phyloP scores from a whole-genome alignment of 1,140 invertebrate species.

The Trachymyrmex septentrionalis region DNA sequence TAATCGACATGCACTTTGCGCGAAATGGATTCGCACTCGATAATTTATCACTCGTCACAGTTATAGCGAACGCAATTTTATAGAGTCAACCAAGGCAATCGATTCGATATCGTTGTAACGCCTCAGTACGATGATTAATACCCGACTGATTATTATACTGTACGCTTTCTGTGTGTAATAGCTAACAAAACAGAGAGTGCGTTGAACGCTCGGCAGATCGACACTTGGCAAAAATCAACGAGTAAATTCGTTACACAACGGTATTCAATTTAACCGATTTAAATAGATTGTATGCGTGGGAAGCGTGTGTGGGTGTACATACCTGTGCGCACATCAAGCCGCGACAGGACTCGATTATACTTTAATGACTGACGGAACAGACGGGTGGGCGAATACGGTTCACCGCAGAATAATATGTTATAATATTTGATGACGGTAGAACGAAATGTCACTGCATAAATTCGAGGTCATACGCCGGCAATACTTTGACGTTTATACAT shows the following conservation, averaged over 20 bases:
- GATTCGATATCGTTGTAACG: constrained; percentile 11
- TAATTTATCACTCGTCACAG: constrained; percentile 54
- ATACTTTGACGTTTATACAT: constrained; percentile 24
- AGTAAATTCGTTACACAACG: constrained; percentile 20
- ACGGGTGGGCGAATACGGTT: constrained; percentile 35
- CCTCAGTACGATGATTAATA: constrained; percentile 36
- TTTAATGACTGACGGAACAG: constrained; percentile 56
- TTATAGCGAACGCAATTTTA: constrained; percentile 32
- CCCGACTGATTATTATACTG: constrained; percentile 24
- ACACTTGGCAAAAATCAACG: constrained; percentile 52
- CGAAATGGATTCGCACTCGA: constrained; percentile 42
- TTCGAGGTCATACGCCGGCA: constrained; percentile 18
- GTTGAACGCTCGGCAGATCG: not conserved
- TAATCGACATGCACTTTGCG: constrained; percentile 56
- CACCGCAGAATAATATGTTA: constrained; percentile 59
- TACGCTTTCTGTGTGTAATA: constrained; percentile 11
- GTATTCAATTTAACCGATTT: constrained; percentile 49
- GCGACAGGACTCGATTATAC: constrained; percentile 46
- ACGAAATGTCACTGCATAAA: constrained; percentile 56
- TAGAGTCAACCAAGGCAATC: not conserved
- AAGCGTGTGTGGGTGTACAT: not conserved
- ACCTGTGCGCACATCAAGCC: constrained; percentile 3
- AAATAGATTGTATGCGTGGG: constrained; percentile 31
- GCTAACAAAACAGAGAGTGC: not conserved
- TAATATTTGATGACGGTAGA: constrained; percentile 54